phyloP scores from a whole-genome alignment of 2,113 vertebrate genomes.

The Gracilinanus agilis region DNA sequence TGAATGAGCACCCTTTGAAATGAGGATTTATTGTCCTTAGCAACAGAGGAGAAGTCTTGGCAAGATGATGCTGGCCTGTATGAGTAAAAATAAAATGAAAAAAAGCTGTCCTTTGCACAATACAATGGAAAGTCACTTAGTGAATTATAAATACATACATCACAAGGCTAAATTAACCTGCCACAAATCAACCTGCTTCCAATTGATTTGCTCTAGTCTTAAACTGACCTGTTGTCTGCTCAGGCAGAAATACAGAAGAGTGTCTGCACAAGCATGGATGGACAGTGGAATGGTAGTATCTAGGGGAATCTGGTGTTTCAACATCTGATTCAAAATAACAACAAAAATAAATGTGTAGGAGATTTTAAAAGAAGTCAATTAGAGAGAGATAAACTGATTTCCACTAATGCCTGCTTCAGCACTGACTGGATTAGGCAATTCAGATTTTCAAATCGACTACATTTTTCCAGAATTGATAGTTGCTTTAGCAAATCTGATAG shows the following conservation, averaged over 20 bases:
- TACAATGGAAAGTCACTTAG: constrained; percentile 54
- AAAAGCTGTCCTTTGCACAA: constrained; percentile 59
- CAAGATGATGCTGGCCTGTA: background rate
- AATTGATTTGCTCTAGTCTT: background rate
- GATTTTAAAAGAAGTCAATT: constrained; percentile 33
- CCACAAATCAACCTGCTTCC: constrained; percentile 55
- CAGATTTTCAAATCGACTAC: background rate
- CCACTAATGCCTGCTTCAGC: background rate
- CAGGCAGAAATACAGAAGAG: background rate
- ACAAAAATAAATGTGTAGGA: background rate
- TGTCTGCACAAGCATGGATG: background rate
- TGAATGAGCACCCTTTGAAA: constrained; percentile 22
- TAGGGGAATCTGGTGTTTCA: constrained; percentile 23
- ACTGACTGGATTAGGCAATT: background rate
- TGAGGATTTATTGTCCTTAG: constrained; percentile 56
- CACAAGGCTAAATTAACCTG: constrained; percentile 66
- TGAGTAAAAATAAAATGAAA: background rate
- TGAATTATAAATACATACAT: constrained; percentile 52
- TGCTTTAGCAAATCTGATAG: background rate
- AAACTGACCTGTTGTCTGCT: constrained; percentile 1
- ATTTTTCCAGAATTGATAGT: background rate
- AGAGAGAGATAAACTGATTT: constrained; percentile 37
- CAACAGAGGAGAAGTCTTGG: background rate
- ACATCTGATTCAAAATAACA: constrained; percentile 37
- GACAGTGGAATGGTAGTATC: fast-evolving